Percentiles rank a stretch among this genome's conserved stretches.
Conservation (phyloP, 2,797 vertebrate species). For the Microtus agrestis region DNA sequence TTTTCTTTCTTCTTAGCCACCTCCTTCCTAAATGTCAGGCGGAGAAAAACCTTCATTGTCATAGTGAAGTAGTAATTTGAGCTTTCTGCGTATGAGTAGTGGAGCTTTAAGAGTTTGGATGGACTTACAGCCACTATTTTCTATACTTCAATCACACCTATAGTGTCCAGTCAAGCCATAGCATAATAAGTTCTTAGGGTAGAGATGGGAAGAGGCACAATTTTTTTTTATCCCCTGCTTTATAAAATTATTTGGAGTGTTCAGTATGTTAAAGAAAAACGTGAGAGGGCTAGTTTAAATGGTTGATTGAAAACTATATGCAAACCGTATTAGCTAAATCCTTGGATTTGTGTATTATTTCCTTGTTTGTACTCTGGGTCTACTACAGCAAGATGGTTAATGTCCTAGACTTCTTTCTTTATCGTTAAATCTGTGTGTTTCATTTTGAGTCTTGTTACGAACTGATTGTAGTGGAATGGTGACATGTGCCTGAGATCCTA, state of each 20-base stretch:
- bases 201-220: background rate
- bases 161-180: conserved; percentile 53
- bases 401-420: conserved; percentile 40
- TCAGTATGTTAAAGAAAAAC: conserved; percentile 37
- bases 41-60: conserved; percentile 80
- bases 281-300: conserved; percentile 56
- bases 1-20: conserved; percentile 72
- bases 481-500: background rate
- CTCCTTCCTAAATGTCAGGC: conserved; percentile 83
- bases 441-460: conserved; percentile 51
- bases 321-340: conserved; percentile 35
- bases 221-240: conserved; percentile 41
- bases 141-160: conserved; percentile 77
- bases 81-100: conserved; percentile 78
- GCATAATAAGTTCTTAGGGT: conserved; percentile 45
- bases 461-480: conserved; percentile 21
- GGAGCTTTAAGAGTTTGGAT: conserved; percentile 84
- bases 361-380: conserved; percentile 28
- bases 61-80: conserved; percentile 81
- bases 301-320: conserved; percentile 10
- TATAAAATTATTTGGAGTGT: conserved; percentile 66
- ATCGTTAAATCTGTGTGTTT: conserved; percentile 45
- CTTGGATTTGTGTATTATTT: conserved; percentile 61
- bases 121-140: conserved; percentile 73
- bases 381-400: background rate